Evolutionary conservation across 2,797 vertebrate species (phyloP).

Genomic region (Monodelphis domestica): DNA sequence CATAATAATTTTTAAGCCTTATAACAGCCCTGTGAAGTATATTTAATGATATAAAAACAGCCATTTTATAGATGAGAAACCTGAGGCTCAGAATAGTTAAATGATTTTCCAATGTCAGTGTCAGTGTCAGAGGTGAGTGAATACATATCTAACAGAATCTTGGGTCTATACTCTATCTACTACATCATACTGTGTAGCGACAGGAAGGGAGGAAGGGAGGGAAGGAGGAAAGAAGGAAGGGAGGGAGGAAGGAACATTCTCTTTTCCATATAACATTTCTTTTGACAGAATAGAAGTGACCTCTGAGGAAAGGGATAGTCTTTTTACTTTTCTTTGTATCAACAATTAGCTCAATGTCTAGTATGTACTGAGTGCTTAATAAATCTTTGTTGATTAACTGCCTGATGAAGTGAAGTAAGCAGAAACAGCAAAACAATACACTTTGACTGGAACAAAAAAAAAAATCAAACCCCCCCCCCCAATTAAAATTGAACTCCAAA

Average conservation of each 20-base stretch:
- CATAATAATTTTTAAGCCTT: neutral
- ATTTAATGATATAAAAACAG: neutral
- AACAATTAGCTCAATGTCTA: neutral
- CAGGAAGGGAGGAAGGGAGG: too few species aligned
- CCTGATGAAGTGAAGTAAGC: neutral
- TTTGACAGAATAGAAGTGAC: neutral
- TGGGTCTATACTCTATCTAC: too few species aligned
- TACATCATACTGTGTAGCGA: too few species aligned
- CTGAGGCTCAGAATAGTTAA: neutral
- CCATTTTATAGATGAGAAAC: neutral
- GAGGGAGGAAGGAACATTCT: neutral
- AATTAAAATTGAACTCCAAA: neutral
- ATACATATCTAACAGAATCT: too few species aligned
- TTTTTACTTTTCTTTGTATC: neutral
- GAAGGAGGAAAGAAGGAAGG: too few species aligned
- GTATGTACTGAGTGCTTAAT: neutral
- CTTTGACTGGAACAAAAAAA: neutral
- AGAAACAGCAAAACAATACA: neutral
- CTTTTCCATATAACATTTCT: slow-evolving; percentile 4
- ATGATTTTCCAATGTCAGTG: too few species aligned
- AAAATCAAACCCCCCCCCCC: neutral
- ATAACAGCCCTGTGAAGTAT: neutral
- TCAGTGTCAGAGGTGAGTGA: neutral
- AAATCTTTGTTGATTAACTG: neutral
- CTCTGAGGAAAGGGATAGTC: neutral